Conservation (phyloP, 2,797 vertebrate species). For the Sebastes kiyomatsui region DNA sequence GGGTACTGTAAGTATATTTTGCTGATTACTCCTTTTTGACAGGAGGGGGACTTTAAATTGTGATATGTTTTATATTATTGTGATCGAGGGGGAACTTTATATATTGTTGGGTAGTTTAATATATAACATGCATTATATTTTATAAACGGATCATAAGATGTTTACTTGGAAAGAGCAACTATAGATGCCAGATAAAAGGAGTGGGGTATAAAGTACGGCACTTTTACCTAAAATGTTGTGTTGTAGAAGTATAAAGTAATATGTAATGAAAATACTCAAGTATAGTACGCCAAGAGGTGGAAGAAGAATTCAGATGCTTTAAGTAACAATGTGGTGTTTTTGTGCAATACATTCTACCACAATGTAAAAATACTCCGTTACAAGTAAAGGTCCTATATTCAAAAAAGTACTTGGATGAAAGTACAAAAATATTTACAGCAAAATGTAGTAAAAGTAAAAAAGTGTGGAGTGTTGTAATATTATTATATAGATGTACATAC, state of each 20-base stretch:
- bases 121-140: background rate
- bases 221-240: background rate
- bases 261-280: background rate
- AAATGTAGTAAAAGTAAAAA: background rate
- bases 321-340: background rate
- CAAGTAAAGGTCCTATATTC: background rate
- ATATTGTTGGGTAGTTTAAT: background rate
- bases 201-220: background rate
- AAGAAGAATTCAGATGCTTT: background rate
- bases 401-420: background rate
- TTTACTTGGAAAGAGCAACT: background rate
- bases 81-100: background rate
- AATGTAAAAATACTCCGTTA: background rate
- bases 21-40: background rate
- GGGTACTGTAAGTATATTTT: background rate
- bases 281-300: background rate
- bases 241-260: background rate
- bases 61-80: background rate
- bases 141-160: background rate
- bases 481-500: background rate
- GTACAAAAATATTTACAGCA: background rate
- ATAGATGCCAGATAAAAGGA: background rate
- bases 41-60: background rate
- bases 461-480: too few species aligned
- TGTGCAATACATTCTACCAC: too few species aligned